These are phyloP conservation scores for Leptinotarsa haldemani DNA, from an alignment of 2,888 invertebrate genomes.

Conservation along the genomic window DNA sequence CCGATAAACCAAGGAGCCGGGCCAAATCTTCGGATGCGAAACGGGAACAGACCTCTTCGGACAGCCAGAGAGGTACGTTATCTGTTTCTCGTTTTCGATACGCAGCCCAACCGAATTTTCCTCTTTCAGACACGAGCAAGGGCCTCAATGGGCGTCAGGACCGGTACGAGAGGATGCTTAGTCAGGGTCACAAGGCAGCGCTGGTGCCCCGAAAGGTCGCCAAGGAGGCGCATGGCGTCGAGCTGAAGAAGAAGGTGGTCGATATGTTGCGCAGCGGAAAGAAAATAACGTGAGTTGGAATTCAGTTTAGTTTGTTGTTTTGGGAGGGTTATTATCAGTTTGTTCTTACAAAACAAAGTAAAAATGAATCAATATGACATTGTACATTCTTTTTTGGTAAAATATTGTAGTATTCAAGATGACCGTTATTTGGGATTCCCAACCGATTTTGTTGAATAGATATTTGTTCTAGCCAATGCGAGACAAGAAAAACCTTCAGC, in stretches of 20 bases:
- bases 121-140: slow-evolving; percentile 22
- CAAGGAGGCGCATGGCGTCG: slow-evolving; percentile 60
- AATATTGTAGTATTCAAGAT: too few species aligned
- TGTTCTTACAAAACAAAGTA: too few species aligned
- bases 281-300: slow-evolving; percentile 73
- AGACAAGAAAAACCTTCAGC: slow-evolving; percentile 82
- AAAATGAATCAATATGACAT: too few species aligned
- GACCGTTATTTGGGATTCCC: not conserved
- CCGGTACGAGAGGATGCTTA: slow-evolving; percentile 64
- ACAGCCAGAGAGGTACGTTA: slow-evolving; percentile 46
- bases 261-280: slow-evolving; percentile 74
- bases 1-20: slow-evolving; percentile 42
- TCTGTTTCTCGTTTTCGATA: not conserved
- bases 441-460: not conserved
- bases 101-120: too few species aligned
- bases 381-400: too few species aligned
- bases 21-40: slow-evolving; percentile 55
- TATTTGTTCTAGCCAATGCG: slow-evolving; percentile 70
- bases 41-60: slow-evolving; percentile 52
- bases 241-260: slow-evolving; percentile 61
- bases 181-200: slow-evolving; percentile 61
- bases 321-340: too few species aligned
- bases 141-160: slow-evolving; percentile 58
- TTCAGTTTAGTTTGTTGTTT: too few species aligned
- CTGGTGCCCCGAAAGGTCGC: slow-evolving; percentile 62